These are phyloP conservation scores for Pseudochirops corinnae DNA, from an alignment of 2,797 vertebrate genomes.

Conservation along the genomic window DNA sequence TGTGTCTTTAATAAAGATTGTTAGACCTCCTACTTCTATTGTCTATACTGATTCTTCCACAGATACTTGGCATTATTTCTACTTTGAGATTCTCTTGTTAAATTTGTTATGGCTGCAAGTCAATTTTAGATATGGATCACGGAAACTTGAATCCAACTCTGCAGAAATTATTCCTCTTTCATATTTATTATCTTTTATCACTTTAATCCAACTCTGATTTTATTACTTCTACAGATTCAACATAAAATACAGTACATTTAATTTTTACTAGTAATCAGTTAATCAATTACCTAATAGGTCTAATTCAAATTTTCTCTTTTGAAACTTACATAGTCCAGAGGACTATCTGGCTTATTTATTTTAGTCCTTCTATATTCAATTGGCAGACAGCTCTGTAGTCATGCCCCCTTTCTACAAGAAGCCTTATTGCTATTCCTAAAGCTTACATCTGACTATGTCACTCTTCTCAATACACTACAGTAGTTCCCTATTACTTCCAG, in stretches of 20 bases:
- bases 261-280: not conserved
- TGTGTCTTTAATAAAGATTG: constrained; percentile 19
- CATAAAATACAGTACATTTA: not conserved
- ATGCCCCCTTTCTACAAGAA: not conserved
- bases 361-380: not conserved
- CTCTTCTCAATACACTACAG: not conserved
- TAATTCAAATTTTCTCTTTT: not conserved
- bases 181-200: constrained; percentile 23
- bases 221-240: constrained; percentile 30
- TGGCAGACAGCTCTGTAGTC: not conserved
- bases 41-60: not conserved
- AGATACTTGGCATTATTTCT: constrained; percentile 18
- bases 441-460: not conserved
- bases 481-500: not conserved
- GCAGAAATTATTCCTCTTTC: constrained; percentile 22
- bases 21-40: constrained; percentile 30
- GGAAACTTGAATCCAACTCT: constrained; percentile 14
- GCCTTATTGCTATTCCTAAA: not conserved
- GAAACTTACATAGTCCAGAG: not conserved
- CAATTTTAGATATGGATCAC: constrained; percentile 29
- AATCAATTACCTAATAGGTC: constrained; percentile 26
- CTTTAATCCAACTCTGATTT: not conserved
- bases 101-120: constrained; percentile 55
- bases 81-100: constrained; percentile 39
- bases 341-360: not conserved